Percentiles rank a stretch among this genome's conserved stretches.
phyloP scores from a whole-genome alignment of 2,113 vertebrate genomes.

The Embiotoca jacksoni region DNA sequence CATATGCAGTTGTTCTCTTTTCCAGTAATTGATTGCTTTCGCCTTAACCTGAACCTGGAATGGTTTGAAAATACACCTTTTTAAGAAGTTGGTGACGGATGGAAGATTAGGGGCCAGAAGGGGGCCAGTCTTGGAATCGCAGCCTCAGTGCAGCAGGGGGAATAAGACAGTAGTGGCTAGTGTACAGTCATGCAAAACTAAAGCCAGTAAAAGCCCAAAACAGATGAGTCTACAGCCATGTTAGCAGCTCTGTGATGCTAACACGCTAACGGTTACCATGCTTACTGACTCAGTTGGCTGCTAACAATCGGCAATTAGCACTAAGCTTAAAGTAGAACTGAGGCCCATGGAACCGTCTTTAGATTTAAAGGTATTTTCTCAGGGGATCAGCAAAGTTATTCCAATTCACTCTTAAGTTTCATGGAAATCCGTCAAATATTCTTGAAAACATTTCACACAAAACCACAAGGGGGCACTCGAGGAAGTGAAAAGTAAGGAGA shows the following conservation, averaged over 20 bases:
- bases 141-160: not conserved
- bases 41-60: constrained; percentile 44
- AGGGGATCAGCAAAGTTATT: too few species aligned
- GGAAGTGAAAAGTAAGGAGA: too few species aligned
- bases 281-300: too few species aligned
- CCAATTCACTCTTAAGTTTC: too few species aligned
- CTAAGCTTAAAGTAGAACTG: too few species aligned
- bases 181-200: not conserved
- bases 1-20: constrained; percentile 42
- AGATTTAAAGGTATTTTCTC: too few species aligned
- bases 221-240: not conserved
- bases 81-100: constrained; percentile 30
- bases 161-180: not conserved
- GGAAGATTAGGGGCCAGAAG: constrained; percentile 6
- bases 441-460: not conserved
- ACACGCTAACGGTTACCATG: not conserved
- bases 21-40: constrained; percentile 57
- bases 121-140: not conserved
- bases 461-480: not conserved
- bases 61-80: constrained; percentile 40
- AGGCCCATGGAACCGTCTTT: too few species aligned
- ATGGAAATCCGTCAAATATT: not conserved
- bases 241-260: not conserved
- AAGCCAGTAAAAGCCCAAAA: not conserved
- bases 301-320: not conserved